Base-by-base conservation (phyloP, 2,797 vertebrate species). In the Phoeniculus purpureus region DNA sequence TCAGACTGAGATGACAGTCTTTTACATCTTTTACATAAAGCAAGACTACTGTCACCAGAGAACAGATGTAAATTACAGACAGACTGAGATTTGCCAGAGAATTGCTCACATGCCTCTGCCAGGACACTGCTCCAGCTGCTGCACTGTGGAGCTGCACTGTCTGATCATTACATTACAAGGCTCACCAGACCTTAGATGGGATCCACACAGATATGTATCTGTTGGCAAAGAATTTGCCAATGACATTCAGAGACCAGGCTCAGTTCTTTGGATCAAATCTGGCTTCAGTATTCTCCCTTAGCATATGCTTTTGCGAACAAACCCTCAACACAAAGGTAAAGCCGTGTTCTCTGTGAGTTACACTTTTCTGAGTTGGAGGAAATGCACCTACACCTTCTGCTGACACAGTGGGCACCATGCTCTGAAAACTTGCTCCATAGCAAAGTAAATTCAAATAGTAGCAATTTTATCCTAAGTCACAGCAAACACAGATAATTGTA, bases 401-500 rank as follows among this genome's bases (percentile, higher is more conserved):
- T 90, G 64, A 76, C 73, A 56, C 29, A 54, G 43, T 11, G 16
- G 17, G 13, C 50, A 88, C 60, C 14, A 40, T 9, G 18, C 27
- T 77, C 75, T 81, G 67, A 86, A 90, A 86, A 91, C 26, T 48
- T 82, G 25, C 50, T 82, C 40, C 60, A 75, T n/a, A 88, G 62
- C 2, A 2, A 62, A 88, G 65, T 60, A 64, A 87, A 60, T 60
- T 51, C 64, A 71, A 43, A 75, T 56, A 18, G 73, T 75, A 81
- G 64, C 47, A 43, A 27, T 70, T 65, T 61, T 59, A n/a, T 61
- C 20, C 91, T 80, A 77, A 86, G 37, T 45, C 61, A 62, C 26
- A 75, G 51, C 74, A 78, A 85, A 61, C 3, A 23, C 3, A 65
- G 12, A 62, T 85, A 67, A 66, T 71, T 77, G 40, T 65, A 78